phyloP scores from a whole-genome alignment of 2,113 vertebrate genomes.

The Cynocephalus volans region DNA sequence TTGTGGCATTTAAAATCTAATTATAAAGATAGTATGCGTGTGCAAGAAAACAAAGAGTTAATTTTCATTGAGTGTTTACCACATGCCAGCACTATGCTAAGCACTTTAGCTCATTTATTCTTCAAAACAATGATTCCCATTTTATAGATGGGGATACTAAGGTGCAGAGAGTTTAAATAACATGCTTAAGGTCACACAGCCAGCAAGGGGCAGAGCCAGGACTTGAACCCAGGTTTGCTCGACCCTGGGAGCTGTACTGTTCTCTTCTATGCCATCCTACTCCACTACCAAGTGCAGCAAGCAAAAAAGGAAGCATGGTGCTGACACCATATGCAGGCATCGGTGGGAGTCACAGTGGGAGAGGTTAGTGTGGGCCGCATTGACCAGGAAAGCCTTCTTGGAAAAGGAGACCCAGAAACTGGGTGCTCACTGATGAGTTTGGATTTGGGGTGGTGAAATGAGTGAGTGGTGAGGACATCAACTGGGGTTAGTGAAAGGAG shows the following conservation, averaged over 20 bases:
- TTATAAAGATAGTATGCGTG: background rate
- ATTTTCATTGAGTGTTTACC: slow-evolving; percentile 36
- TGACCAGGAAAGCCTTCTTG: background rate
- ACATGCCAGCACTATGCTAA: background rate
- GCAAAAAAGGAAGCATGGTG: background rate
- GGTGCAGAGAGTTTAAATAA: slow-evolving; percentile 26
- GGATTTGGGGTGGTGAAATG: background rate
- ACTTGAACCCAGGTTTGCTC: background rate
- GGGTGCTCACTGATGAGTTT: background rate
- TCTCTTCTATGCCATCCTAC: background rate
- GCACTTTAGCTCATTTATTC: background rate
- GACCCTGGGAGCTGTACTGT: background rate
- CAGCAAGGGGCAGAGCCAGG: background rate
- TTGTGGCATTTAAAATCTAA: slow-evolving; percentile 58
- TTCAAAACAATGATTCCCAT: background rate
- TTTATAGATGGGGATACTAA: slow-evolving; percentile 45
- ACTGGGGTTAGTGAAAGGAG: background rate
- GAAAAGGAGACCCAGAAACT: background rate
- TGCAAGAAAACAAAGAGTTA: background rate
- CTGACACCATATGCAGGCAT: background rate
- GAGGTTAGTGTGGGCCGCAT: background rate
- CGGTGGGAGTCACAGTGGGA: background rate
- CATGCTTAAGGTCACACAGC: background rate
- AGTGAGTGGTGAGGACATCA: background rate
- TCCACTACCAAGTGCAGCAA: background rate